Base-by-base conservation (phyloP, 1,140 invertebrate species). In the Monochamus saltuarius region DNA sequence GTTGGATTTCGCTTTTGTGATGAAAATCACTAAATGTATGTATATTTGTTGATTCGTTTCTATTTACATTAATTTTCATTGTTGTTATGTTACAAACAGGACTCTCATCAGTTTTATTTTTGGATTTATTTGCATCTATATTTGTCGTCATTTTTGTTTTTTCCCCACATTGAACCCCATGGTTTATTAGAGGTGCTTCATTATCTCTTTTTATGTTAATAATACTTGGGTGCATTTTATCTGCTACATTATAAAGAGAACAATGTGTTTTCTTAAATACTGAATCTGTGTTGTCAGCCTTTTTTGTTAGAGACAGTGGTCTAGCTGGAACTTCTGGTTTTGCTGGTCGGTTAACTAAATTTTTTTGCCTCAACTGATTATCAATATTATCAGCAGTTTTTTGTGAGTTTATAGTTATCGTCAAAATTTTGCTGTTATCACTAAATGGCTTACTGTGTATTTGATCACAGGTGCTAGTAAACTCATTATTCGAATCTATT, bases 291-390 rank as follows among this genome's bases (percentile, higher is more conserved):
- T 54, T 38, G 14, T 47, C 53, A 47, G 45, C 53, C 46, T 83
- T 83, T 3, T 81, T 80, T 13, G 85, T 79, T 37, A 89, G 75
- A 34, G 82, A 83, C n/a, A 85, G 83, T 4, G 87, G 88, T 53
- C 87, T 79, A 68, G 88, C 87, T 10, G 88, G 88, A 45, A 90
- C 83, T 3, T 84, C 85, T 6, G 88, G 88, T 75, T 89, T 89
- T 0, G 49, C 51, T 8, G 54, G 39, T 19, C 50, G 29, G 4
- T 65, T 59, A 11, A 46, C 19, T 60, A 62, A 9, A 61, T 73
- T 62, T n/a, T 56, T 29, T 38, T 60, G 9, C 10, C 75, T 57
- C 13, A 75, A 34, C 51, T 70, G 62, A 4, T 73, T 70, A 9
- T 66, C 69, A 11, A 67, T 65, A 17, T 37, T 55, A 3, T 60